phyloP scores from a whole-genome alignment of 1,140 invertebrate species.

The Bombus difficillimus region DNA sequence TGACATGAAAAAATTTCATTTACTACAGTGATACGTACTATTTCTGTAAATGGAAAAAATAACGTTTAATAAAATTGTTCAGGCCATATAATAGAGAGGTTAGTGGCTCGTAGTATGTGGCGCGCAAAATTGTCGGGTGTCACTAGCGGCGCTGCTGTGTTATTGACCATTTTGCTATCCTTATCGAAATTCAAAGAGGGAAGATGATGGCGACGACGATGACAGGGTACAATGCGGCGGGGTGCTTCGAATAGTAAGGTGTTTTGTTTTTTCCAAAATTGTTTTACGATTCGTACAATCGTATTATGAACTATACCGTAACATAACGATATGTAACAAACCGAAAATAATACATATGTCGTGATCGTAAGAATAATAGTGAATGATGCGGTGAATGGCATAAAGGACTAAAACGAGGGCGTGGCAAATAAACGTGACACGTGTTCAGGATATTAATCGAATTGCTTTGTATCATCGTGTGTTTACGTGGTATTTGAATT shows the following conservation, averaged over 20 bases:
- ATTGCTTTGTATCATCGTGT: neutral
- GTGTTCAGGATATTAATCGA: neutral
- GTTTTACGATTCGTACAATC: neutral
- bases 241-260: neutral
- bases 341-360: neutral
- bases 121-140: conserved; percentile 18
- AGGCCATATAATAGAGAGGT: neutral
- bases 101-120: neutral
- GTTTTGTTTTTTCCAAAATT: neutral
- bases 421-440: conserved; percentile 51
- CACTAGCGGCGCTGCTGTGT: conserved; percentile 23
- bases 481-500: neutral
- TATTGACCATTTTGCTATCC: conserved; percentile 62
- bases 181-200: conserved; percentile 69
- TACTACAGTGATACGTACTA: neutral
- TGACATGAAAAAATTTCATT: neutral
- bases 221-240: neutral
- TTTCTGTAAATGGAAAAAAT: neutral
- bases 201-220: neutral
- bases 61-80: neutral
- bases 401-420: conserved; percentile 29
- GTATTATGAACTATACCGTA: neutral
- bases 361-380: neutral
- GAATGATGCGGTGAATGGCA: neutral
- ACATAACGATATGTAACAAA: neutral